A percentile compares a stretch with the other conserved stretches of the same genome.
Evolutionary conservation across 2,113 vertebrate species (phyloP).

Genomic region (Tricholaema leucomelas): DNA sequence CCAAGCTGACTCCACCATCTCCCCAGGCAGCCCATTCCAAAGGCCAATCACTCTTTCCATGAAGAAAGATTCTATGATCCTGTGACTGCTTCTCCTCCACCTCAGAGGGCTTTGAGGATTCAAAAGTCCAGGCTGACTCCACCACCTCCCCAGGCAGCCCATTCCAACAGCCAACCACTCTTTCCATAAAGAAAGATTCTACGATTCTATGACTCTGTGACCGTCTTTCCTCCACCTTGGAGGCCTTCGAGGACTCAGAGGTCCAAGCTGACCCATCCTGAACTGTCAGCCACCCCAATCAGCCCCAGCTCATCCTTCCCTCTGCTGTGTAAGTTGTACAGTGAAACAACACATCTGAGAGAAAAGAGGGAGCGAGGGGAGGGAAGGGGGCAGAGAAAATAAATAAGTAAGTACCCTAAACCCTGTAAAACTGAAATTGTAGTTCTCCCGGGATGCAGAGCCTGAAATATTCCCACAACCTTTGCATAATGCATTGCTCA

Average conservation of each 20-base stretch:
- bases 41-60: no score
- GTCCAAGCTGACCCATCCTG: not conserved
- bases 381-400: no score
- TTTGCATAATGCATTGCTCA: slow-evolving; percentile 68
- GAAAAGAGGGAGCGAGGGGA: not conserved
- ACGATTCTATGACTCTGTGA: no score
- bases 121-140: not conserved
- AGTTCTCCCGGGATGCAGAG: slow-evolving; percentile 57
- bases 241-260: not conserved
- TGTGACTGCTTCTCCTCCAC: not conserved
- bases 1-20: no score
- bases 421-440: slow-evolving; percentile 58
- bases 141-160: no score
- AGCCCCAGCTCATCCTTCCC: not conserved
- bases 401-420: not conserved
- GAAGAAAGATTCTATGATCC: no score
- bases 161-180: no score
- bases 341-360: slow-evolving; percentile 31
- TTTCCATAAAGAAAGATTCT: no score
- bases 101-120: fast-evolving
- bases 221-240: not conserved
- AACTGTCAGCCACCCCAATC: not conserved
- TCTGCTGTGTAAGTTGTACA: not conserved
- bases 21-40: no score
- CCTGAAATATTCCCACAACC: slow-evolving; percentile 71